A percentile compares a stretch with the other conserved stretches of the same genome.
Evolutionary conservation across 2,797 vertebrate genomes (phyloP).

Genomic region (Fundulus diaphanus): DNA sequence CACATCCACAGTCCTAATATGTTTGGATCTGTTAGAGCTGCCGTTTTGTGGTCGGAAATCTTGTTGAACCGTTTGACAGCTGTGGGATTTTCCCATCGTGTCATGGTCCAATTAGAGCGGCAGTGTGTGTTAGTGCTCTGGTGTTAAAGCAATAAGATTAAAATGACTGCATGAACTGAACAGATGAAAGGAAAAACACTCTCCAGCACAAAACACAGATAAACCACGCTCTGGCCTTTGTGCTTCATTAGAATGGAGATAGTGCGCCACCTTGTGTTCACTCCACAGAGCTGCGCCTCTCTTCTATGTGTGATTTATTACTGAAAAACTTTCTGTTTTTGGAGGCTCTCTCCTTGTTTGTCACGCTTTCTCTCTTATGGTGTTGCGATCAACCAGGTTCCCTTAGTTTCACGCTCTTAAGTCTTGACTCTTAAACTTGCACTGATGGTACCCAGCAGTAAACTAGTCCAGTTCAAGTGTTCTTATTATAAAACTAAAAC

Average conservation of each 20-base stretch:
- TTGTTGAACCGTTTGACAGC: conserved; percentile 33
- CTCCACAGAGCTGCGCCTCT: not conserved
- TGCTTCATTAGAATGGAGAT: conserved; percentile 4
- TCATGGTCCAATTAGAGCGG: conserved; percentile 53
- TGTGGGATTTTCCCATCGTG: conserved; percentile 52
- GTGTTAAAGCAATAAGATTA: conserved; percentile 47
- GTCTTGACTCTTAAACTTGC: not conserved
- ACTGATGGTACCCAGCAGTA: not conserved
- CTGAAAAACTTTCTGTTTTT: not conserved
- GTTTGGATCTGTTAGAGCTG: conserved; percentile 13
- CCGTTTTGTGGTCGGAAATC: conserved; percentile 30
- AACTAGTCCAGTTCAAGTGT: not conserved
- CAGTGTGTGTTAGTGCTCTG: conserved; percentile 49
- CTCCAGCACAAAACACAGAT: not conserved
- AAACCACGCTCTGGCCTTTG: not conserved
- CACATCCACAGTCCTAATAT: not conserved
- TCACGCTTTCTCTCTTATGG: not conserved
- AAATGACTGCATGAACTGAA: conserved; percentile 21
- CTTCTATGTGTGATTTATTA: not conserved
- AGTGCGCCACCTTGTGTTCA: conserved; percentile 53
- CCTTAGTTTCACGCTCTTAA: not conserved
- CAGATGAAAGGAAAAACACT: conserved; percentile 29
- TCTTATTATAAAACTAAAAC: not conserved
- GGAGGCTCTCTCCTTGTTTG: not conserved
- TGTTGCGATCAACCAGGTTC: not conserved